Percentiles rank a stretch among this genome's conserved stretches.
Conservation (phyloP, 2,888 invertebrate species). For the Erebia palarica region DNA sequence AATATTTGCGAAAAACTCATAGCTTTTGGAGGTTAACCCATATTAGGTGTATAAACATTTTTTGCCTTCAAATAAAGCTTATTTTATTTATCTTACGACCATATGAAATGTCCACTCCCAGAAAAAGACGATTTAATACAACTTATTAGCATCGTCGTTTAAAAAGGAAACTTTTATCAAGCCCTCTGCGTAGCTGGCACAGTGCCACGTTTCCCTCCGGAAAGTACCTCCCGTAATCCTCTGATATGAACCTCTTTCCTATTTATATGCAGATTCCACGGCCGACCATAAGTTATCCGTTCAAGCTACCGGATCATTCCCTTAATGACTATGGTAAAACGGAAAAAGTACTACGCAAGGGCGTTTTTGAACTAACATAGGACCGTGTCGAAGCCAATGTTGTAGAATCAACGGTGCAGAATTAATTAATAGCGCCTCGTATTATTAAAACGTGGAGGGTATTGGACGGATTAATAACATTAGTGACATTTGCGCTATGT, state of each 20-base stretch:
- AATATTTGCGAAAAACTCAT: too few relatives aligned
- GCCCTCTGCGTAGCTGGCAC: conserved; percentile 40
- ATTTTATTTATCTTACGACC: not conserved
- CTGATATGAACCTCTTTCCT: conserved; percentile 64
- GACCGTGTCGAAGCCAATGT: conserved; percentile 59
- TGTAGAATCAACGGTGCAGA: conserved; percentile 65
- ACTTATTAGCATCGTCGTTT: conserved; percentile 13
- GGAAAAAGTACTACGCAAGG: conserved; percentile 63
- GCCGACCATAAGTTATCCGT: conserved; percentile 79
- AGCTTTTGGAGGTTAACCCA: too few relatives aligned
- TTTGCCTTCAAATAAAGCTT: not conserved
- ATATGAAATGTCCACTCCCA: conserved; percentile 1
- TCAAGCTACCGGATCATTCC: conserved; percentile 73
- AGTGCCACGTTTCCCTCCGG: conserved; percentile 42
- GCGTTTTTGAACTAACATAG: conserved; percentile 58
- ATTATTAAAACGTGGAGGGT: conserved; percentile 66
- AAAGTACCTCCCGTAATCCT: conserved; percentile 51
- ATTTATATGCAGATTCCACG: conserved; percentile 81
- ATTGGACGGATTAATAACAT: conserved; percentile 60
- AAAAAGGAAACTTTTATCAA: conserved; percentile 20
- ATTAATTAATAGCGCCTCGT: conserved; percentile 77
- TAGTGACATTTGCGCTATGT: conserved; percentile 35
- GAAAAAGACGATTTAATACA: conserved; percentile 10
- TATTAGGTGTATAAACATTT: not conserved
- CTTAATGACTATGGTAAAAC: conserved; percentile 75